Percentiles rank a stretch among this genome's conserved stretches.
phyloP scores from a whole-genome alignment of 2,797 vertebrate species.

The Sebastes iracundus region DNA sequence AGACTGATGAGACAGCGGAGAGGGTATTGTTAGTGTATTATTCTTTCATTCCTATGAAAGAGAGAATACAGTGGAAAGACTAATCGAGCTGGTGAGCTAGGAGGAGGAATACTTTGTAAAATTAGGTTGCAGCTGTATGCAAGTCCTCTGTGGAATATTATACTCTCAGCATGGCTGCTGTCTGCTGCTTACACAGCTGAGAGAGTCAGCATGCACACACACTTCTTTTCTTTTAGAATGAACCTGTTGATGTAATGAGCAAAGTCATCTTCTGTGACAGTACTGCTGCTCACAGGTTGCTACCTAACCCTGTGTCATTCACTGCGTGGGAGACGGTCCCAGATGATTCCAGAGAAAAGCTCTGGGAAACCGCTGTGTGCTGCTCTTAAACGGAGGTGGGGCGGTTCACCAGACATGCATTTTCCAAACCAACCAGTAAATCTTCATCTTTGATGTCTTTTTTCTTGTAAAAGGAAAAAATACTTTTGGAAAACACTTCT shows the following conservation, averaged over 20 bases:
- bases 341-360: neutral
- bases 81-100: neutral
- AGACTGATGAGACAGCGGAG: neutral
- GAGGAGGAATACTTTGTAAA: conserved; percentile 11
- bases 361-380: neutral
- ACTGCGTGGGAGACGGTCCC: neutral
- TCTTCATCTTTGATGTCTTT: neutral
- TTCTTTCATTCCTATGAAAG: neutral
- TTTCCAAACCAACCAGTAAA: neutral
- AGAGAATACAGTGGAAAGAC: neutral
- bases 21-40: neutral
- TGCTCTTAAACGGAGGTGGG: neutral
- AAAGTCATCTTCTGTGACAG: neutral
- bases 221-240: neutral
- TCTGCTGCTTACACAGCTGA: conserved; percentile 43
- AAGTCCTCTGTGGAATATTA: neutral
- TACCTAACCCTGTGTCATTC: neutral
- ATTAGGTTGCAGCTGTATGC: neutral
- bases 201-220: neutral
- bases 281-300: neutral
- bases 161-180: conserved; percentile 10
- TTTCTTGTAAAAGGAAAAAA: neutral
- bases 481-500: neutral
- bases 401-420: neutral
- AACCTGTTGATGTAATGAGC: neutral